Percentiles rank a stretch among this genome's conserved stretches.
Conservation (phyloP, 2,113 vertebrate species). For the Larimichthys crocea region DNA sequence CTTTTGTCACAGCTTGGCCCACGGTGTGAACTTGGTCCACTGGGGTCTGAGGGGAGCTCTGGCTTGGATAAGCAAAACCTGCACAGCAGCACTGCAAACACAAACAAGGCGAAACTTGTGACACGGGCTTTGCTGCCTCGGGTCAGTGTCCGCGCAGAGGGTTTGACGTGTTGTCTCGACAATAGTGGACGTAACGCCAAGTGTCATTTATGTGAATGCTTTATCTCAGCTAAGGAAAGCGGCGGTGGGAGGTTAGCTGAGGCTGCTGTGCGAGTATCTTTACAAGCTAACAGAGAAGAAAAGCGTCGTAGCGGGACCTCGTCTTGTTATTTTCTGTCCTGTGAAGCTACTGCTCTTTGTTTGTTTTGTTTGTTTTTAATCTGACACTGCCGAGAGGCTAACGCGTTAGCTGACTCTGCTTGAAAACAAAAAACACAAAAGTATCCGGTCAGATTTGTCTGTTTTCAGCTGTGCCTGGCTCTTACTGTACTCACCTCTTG, state of each 20-base stretch:
- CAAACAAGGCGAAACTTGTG: neutral
- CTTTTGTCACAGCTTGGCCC: neutral
- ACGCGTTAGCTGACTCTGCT: constrained; percentile 20
- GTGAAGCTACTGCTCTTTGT: neutral
- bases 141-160: neutral
- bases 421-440: constrained; percentile 39
- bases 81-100: neutral
- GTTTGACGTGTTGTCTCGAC: constrained; percentile 7
- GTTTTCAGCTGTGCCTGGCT: constrained; percentile 20
- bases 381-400: constrained; percentile 13
- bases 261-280: constrained; percentile 6
- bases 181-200: neutral
- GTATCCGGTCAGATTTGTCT: constrained; percentile 3
- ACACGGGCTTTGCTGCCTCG: constrained; percentile 17
- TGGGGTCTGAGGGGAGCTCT: constrained; percentile 33
- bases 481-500: constrained; percentile 78
- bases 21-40: neutral
- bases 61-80: constrained; percentile 14
- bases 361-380: neutral
- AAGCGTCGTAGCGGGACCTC: neutral
- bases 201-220: neutral
- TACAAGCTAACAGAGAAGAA: constrained; percentile 2
- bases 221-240: neutral
- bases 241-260: neutral
- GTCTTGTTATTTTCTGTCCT: neutral